Conservation (phyloP, 2,113 vertebrate genomes). For the Sarotherodon lohbergeri region DNA sequence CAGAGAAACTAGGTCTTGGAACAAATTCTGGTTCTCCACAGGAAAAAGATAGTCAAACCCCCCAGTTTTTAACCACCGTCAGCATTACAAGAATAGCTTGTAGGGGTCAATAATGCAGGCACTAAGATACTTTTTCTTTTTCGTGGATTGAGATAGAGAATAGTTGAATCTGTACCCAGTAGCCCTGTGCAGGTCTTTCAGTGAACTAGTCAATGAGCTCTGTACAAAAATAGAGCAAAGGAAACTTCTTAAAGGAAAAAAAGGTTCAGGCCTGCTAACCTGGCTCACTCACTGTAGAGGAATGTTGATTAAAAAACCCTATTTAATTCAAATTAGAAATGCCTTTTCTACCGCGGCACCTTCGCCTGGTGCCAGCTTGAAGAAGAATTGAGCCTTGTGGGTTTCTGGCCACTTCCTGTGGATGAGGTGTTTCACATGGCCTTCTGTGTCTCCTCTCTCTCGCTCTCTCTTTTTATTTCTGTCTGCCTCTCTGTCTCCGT, state of each 20-base stretch:
- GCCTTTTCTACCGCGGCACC: slow-evolving; percentile 32
- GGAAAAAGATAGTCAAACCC: slow-evolving; percentile 17
- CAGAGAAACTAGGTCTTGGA: background rate
- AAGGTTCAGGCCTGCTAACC: background rate
- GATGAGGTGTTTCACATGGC: slow-evolving; percentile 25
- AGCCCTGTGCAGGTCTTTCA: background rate
- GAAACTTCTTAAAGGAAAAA: background rate
- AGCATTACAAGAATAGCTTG: background rate
- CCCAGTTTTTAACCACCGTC: background rate
- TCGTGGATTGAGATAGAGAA: background rate
- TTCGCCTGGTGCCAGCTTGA: slow-evolving; percentile 15
- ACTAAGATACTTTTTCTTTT: slow-evolving; percentile 3
- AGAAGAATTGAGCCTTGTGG: slow-evolving; percentile 47
- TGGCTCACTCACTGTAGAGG: slow-evolving; percentile 23
- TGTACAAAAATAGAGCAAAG: background rate
- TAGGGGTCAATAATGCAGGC: background rate
- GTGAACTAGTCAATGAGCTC: background rate
- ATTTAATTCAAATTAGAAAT: slow-evolving; percentile 52
- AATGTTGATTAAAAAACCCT: slow-evolving; percentile 44
- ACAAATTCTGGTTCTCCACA: background rate
- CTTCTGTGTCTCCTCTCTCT: background rate
- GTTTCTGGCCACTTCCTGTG: slow-evolving; percentile 37
- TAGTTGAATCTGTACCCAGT: background rate
- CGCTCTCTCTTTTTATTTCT: background rate
- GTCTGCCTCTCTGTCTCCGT: background rate